These are phyloP conservation scores for Icerya purchasi DNA, from an alignment of 2,888 invertebrate species.

Conservation along the genomic window DNA sequence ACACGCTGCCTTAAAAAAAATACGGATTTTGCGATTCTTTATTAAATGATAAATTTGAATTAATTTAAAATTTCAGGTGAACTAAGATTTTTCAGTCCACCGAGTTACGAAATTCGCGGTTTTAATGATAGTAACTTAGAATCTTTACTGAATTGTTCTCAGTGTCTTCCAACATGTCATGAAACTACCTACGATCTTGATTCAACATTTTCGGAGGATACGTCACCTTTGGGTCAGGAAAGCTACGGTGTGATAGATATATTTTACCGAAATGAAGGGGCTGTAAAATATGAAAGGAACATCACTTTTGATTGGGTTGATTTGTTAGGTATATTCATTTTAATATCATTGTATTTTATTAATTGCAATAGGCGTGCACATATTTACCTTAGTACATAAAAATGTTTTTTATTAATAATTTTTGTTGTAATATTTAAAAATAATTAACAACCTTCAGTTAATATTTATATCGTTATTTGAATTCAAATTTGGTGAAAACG, in stretches of 20 bases:
- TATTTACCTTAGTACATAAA: too few relatives aligned
- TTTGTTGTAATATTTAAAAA: too few relatives aligned
- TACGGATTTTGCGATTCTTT: too few relatives aligned
- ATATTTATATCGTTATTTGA: too few relatives aligned
- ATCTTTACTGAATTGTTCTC: slow-evolving; percentile 18
- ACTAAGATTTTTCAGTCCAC: slow-evolving; percentile 19
- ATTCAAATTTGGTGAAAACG: too few relatives aligned
- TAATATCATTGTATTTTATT: too few relatives aligned
- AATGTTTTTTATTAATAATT: too few relatives aligned
- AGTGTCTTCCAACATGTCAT: slow-evolving; percentile 21
- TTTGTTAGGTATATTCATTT: slow-evolving; percentile 17
- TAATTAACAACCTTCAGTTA: too few relatives aligned
- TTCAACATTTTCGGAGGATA: slow-evolving; percentile 17
- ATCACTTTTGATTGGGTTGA: slow-evolving; percentile 20
- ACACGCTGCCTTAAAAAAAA: too few relatives aligned
- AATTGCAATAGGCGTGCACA: too few relatives aligned
- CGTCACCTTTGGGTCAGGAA: slow-evolving; percentile 13
- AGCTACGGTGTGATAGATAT: slow-evolving; percentile 19
- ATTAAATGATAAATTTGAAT: too few relatives aligned
- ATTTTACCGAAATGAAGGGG: slow-evolving; percentile 20
- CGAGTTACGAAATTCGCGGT: slow-evolving; percentile 17
- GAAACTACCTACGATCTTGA: slow-evolving; percentile 20
- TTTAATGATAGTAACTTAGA: slow-evolving; percentile 13
- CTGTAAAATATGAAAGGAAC: slow-evolving; percentile 20
- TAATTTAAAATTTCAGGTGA: slow-evolving; percentile 14